Conservation (phyloP, 2,797 vertebrate genomes). For the Mus caroli region DNA sequence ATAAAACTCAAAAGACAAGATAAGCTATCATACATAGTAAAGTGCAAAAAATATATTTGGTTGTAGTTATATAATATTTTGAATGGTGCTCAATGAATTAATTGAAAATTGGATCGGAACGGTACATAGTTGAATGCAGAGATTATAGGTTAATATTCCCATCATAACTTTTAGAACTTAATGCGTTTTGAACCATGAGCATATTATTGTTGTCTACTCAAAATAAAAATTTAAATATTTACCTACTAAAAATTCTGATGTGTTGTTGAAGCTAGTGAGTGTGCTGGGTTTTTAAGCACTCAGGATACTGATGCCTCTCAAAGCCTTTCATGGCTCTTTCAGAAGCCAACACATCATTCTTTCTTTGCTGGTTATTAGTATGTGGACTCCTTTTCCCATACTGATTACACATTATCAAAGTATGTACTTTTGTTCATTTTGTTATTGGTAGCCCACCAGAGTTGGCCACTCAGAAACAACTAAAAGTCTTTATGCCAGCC, state of each 20-base stretch:
- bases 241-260: neutral
- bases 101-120: neutral
- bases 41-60: neutral
- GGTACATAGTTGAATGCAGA: neutral
- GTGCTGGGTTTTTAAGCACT: neutral
- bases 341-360: neutral
- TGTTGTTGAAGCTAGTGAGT: neutral
- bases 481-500: neutral
- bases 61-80: neutral
- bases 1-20: neutral
- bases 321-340: neutral
- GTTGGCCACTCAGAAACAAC: neutral
- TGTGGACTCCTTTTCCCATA: neutral
- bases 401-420: neutral
- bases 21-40: neutral
- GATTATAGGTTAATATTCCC: neutral
- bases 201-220: neutral
- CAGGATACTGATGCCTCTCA: neutral
- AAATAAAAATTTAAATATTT: constrained; percentile 18
- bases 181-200: neutral
- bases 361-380: neutral
- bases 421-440: neutral
- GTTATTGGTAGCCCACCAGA: neutral
- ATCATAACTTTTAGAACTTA: neutral
- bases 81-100: constrained; percentile 7